Base-by-base conservation (phyloP, 2,113 vertebrate species). In the Indri indri region DNA sequence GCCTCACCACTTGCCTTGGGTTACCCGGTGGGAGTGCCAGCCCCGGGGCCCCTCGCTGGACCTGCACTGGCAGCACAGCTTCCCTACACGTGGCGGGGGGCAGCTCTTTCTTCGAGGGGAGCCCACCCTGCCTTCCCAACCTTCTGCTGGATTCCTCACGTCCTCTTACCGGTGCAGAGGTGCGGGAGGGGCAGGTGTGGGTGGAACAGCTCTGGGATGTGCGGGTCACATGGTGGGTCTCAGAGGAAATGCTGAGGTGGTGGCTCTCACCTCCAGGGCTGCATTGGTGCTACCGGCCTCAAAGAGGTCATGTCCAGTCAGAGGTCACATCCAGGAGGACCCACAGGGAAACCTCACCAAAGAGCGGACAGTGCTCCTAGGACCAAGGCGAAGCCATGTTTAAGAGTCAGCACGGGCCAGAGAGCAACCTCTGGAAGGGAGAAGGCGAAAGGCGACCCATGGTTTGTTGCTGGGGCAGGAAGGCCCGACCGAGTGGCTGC, bases 191-290 rank as follows among this genome's bases (percentile, higher is more conserved):
- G 1, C 9, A 1, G 32, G 17, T 25, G 23, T 12, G 1, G 18
- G 61, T 30, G 61, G 61, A 57, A 20, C 54, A 42, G 20, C 77
- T 27, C 0, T 2, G 12, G 47, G 37, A 16, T 0, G 14, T 4
- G 52, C 32, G 0, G n/a, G 8, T 13, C n/a, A 25, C 4, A 27
- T 6, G 0, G 4, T 20, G 90, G 7, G 14, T 37, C n/a, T 23
- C 7, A 13, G 50, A 16, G 0, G 14, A 30, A 12, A 30, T 0
- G 0, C 30, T 11, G 1, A 8, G n/a, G 54, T 0, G 3, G n/a
- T 5, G 71, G 40, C 6, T 23, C 27, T 47, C 70, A 2, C 8
- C 71, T 61, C 25, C 63, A 40, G 30, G 12, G 0, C 0, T 0
- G 0, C 8, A 1, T 5, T 7, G 45, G 65, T 40, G 37, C 32